Base-by-base conservation (phyloP, 2,888 invertebrate species). In the Spisula subtruncata region DNA sequence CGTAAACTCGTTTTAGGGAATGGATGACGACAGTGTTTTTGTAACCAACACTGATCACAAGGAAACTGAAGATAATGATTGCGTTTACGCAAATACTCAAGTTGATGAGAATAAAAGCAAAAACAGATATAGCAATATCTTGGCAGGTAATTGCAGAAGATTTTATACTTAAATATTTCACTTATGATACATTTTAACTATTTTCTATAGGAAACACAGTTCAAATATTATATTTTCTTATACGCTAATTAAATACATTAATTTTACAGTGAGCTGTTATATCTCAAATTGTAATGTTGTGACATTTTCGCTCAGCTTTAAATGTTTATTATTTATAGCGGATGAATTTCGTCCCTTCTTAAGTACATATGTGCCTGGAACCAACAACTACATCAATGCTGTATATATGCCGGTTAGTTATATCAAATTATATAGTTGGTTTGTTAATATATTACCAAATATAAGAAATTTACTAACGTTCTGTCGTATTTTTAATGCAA, bases 341-440 rank as follows among this genome's bases (percentile, higher is more conserved):
- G 75, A 83, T 54, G 75, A 79, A 32, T 87, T 54, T 79, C 71
- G 83, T 12, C 82, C 87, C 12, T 75, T 75, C n/a, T 41, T 87
- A 20, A 75, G 29, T 41, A 54, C 83, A 0, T 12, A 82, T 32
- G 87, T 41, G 10, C n/a, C 48, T 14, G 87, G 87, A 51, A 51
- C 35, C 51, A 83, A 66, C 51, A 75, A 87, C 41, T 87, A 83
- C 51, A 83, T 87, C n/a, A 87, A 87, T 54, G 87, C 87, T 25
- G 79, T 87, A 2, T 75, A 54, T 18, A 87, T 87, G n/a, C 83
- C 87, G 54, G 87, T 87, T n/a, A 46, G 87, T 80, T 2, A 41
- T 41, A 41, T 41, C 8, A 41, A 8, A 41, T 41, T 41, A 41
- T 41, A 41, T 41, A 41, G 41, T 41, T 41, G 41, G 41, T 5